Percentiles rank a stretch among this genome's conserved stretches.
Evolutionary conservation across 2,797 vertebrate species (phyloP).

Genomic region (Emys orbicularis): DNA sequence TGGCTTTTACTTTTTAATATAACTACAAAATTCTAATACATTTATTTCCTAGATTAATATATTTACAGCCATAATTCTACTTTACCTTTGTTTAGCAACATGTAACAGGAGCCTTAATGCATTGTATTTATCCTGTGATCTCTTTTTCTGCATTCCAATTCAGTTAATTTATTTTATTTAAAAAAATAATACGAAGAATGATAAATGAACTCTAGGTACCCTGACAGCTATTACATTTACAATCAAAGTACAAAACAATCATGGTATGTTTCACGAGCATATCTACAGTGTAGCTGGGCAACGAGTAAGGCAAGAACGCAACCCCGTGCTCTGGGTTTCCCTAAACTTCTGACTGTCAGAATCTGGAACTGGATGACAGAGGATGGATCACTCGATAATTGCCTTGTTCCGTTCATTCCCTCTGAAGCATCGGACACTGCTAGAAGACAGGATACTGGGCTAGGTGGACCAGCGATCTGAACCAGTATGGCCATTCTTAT

Average conservation of each 20-base stretch:
- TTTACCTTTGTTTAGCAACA: not conserved
- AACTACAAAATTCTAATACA: not conserved
- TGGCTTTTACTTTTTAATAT: not conserved
- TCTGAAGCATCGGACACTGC: not conserved
- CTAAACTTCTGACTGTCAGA: not conserved
- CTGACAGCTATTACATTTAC: not conserved
- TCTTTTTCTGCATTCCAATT: not conserved
- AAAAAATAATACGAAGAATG: not conserved
- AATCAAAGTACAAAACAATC: not conserved
- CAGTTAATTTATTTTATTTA: not conserved
- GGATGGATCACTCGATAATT: not conserved
- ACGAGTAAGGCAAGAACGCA: not conserved
- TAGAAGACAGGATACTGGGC: not conserved
- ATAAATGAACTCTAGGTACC: not conserved
- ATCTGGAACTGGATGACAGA: not conserved
- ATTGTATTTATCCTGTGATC: not conserved
- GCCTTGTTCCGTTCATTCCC: not conserved
- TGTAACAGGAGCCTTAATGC: not conserved
- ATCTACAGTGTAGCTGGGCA: not conserved
- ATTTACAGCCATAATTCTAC: not conserved
- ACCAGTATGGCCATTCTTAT: no score
- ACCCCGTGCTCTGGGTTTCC: not conserved
- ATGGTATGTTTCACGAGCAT: not conserved
- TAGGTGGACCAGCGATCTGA: not conserved
- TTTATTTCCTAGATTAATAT: not conserved